Evolutionary conservation across 1,140 invertebrate species (phyloP), one percentile per base, ranked within the genome.

Genomic region (Brachystomella parvula): DNA sequence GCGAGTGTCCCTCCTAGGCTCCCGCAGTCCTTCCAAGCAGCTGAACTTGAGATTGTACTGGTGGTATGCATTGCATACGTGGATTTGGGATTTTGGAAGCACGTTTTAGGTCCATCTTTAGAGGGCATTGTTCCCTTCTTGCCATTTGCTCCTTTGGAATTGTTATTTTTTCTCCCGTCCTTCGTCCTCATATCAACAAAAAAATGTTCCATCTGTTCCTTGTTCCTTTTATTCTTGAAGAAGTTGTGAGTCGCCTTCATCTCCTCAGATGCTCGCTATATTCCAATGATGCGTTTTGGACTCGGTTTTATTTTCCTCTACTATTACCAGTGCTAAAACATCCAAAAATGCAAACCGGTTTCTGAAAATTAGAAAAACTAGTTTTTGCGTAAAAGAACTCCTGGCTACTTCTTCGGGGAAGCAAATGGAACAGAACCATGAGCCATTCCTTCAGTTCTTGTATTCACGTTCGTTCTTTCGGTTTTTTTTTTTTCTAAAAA

Each of bases 61-160:
- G n/a, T n/a, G n/a, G n/a, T n/a, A n/a, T n/a, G n/a, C n/a, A n/a
- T n/a, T n/a, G n/a, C n/a, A n/a, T n/a, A n/a, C n/a, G n/a, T n/a
- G n/a, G n/a, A n/a, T n/a, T n/a, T n/a, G n/a, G n/a, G n/a, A n/a
- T n/a, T n/a, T n/a, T n/a, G n/a, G n/a, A n/a, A n/a, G n/a, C n/a
- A n/a, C n/a, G n/a, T n/a, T n/a, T n/a, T n/a, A n/a, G n/a, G n/a
- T n/a, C n/a, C 49, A 53, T 53, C 21, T 26, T 24, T 3, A 24
- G 49, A 53, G 49, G 49, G 12, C 24, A 53, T 53, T 53, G 49
- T 53, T 53, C 49, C 49, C 49, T 53, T 39, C 35, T 6, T 39
- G n/a, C n/a, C n/a, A n/a, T 53, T 53, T 53, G 49, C 49, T n/a
- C 49, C 12, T 53, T 53, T 53, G 49, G 49, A 53, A 53, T 53